Evolutionary conservation across 2,797 vertebrate species (phyloP).

Genomic region (Oreochromis grahami): DNA sequence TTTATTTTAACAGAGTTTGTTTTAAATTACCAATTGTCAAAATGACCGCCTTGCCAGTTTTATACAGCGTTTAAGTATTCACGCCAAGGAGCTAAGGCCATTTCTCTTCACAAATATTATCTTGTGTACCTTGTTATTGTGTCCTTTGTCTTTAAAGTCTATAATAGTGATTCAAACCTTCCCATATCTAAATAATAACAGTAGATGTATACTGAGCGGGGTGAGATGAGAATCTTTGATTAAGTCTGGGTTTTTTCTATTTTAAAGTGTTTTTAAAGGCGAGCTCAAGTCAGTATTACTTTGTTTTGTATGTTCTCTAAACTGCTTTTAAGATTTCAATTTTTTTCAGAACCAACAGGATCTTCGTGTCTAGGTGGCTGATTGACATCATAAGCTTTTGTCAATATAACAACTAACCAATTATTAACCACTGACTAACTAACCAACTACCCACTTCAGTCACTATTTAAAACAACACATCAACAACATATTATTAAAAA

Average conservation of each 20-base stretch:
- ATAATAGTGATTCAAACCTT: neutral
- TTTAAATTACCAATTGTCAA: neutral
- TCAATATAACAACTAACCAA: neutral
- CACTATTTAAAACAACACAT: neutral
- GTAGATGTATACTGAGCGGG: rapidly evolving
- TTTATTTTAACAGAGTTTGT: neutral
- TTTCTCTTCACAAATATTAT: neutral
- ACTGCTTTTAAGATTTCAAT: neutral
- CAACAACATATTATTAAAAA: neutral
- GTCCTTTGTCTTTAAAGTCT: neutral
- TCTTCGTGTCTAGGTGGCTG: neutral
- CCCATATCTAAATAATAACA: neutral
- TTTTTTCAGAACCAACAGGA: neutral
- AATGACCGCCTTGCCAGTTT: no score
- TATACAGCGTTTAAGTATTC: neutral
- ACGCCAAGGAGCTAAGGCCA: neutral
- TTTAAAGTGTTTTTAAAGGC: rapidly evolving
- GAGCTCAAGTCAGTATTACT: neutral
- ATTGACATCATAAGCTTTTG: neutral
- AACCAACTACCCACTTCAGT: neutral
- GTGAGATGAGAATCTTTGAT: neutral
- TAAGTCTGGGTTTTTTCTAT: neutral
- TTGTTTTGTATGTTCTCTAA: neutral
- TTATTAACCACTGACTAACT: neutral
- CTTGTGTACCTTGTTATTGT: neutral